phyloP scores from a whole-genome alignment of 2,113 vertebrate genomes.

The Nannobrachium achirus region DNA sequence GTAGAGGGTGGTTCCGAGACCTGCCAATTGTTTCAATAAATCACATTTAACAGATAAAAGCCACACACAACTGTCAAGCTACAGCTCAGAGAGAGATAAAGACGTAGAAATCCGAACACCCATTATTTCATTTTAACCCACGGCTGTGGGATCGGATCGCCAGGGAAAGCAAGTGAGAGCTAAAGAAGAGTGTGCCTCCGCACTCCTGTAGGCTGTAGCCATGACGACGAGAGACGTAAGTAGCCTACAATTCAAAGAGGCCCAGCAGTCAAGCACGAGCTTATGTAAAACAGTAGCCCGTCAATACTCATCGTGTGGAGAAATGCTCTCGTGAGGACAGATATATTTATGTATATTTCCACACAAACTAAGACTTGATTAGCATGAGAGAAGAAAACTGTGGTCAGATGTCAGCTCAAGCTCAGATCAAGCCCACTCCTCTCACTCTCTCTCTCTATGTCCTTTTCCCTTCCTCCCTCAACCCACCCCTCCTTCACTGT shows the following conservation, averaged over 20 bases:
- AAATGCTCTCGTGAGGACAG: conserved; percentile 24
- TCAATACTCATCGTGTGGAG: conserved; percentile 34
- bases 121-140: conserved; percentile 61
- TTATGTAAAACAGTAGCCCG: conserved; percentile 69
- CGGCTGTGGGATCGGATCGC: conserved; percentile 52
- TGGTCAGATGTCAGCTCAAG: conserved; percentile 51
- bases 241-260: conserved; percentile 66
- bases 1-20: neutral
- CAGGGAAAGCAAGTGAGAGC: conserved; percentile 50
- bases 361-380: conserved; percentile 19
- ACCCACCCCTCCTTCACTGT: neutral
- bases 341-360: conserved; percentile 1
- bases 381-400: conserved; percentile 29
- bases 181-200: conserved; percentile 58
- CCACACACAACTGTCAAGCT: neutral
- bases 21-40: too few relatives aligned
- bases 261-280: conserved; percentile 63
- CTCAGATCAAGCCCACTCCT: conserved; percentile 6
- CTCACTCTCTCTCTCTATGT: conserved; percentile 1
- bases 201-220: conserved; percentile 73
- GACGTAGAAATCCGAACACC: conserved; percentile 45
- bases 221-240: conserved; percentile 74
- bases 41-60: too few relatives aligned
- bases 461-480: neutral
- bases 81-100: conserved; percentile 38